phyloP scores from a whole-genome alignment of 2,113 vertebrate species.

The Cyphomyrus plagiostoma region DNA sequence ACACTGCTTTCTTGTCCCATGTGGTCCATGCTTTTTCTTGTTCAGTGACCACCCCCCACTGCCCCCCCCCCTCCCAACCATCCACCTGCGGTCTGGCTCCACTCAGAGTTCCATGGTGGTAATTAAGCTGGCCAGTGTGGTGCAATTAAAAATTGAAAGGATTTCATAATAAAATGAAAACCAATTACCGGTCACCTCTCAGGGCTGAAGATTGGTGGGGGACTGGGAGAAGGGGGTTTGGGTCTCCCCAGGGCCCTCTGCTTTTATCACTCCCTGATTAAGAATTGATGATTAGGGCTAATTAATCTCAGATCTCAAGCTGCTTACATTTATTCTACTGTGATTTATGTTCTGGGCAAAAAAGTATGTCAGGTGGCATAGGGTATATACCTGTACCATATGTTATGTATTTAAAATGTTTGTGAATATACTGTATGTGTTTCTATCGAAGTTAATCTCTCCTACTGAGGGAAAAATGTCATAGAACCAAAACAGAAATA shows the following conservation, averaged over 20 bases:
- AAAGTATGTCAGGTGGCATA: neutral
- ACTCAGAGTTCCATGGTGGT: neutral
- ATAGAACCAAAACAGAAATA: slow-evolving; percentile 18
- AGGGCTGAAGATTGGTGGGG: neutral
- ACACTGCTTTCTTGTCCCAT: neutral
- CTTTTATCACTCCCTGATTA: slow-evolving; percentile 6
- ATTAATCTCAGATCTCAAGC: slow-evolving; percentile 18
- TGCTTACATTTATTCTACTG: slow-evolving; percentile 8
- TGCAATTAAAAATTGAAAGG: slow-evolving; percentile 34
- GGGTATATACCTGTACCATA: neutral
- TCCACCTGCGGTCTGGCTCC: neutral
- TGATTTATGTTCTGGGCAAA: slow-evolving; percentile 12
- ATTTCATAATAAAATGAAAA: slow-evolving; percentile 34
- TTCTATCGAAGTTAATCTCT: neutral
- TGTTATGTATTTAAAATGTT: neutral
- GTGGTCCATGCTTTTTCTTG: neutral
- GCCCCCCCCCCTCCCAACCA: neutral
- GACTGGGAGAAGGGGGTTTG: neutral
- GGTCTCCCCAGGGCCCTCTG: slow-evolving; percentile 4
- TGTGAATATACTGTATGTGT: neutral
- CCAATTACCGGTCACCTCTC: slow-evolving; percentile 31
- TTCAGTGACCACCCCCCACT: neutral
- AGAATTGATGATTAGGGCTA: slow-evolving; percentile 6
- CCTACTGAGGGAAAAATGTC: neutral
- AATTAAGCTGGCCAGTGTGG: slow-evolving; percentile 29